Percentiles rank a stretch among this genome's conserved stretches.
These are phyloP conservation scores for Asobara japonica DNA, from an alignment of 1,140 invertebrate species.

Conservation along the genomic window DNA sequence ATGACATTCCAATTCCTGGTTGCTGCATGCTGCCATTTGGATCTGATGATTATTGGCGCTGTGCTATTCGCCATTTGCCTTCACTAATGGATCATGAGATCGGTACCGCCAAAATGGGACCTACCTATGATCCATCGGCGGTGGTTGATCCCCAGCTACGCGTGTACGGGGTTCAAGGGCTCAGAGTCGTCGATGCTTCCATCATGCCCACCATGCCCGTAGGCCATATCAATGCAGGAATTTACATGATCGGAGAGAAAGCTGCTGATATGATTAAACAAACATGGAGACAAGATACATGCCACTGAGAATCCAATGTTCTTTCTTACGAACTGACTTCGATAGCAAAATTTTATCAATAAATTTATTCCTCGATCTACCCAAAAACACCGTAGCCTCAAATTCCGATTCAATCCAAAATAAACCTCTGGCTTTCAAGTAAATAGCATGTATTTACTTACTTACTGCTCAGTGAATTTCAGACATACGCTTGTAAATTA, in stretches of 20 bases:
- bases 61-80: slow-evolving; percentile 82
- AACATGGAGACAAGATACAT: slow-evolving; percentile 69
- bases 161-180: slow-evolving; percentile 80
- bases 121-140: slow-evolving; percentile 75
- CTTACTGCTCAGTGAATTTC: not conserved
- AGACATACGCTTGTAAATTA: not conserved
- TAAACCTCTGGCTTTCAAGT: not conserved
- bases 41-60: slow-evolving; percentile 85
- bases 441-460: not conserved
- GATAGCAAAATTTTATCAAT: too few species aligned
- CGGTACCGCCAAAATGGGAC: slow-evolving; percentile 88
- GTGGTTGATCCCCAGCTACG: slow-evolving; percentile 84
- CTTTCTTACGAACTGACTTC: too few species aligned
- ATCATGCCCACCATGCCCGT: slow-evolving; percentile 86
- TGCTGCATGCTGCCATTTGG: slow-evolving; percentile 78
- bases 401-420: too few species aligned
- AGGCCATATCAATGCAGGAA: slow-evolving; percentile 86
- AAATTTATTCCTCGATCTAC: too few species aligned
- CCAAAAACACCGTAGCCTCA: too few species aligned
- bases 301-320: too few species aligned
- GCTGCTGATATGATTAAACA: slow-evolving; percentile 84
- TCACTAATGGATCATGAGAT: slow-evolving; percentile 89
- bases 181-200: slow-evolving; percentile 87
- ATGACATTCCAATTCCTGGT: slow-evolving; percentile 78
- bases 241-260: slow-evolving; percentile 89